Percentiles rank a stretch among this genome's conserved stretches.
Conservation (phyloP, 2,797 vertebrate species). For the Dicrostonyx torquatus region DNA sequence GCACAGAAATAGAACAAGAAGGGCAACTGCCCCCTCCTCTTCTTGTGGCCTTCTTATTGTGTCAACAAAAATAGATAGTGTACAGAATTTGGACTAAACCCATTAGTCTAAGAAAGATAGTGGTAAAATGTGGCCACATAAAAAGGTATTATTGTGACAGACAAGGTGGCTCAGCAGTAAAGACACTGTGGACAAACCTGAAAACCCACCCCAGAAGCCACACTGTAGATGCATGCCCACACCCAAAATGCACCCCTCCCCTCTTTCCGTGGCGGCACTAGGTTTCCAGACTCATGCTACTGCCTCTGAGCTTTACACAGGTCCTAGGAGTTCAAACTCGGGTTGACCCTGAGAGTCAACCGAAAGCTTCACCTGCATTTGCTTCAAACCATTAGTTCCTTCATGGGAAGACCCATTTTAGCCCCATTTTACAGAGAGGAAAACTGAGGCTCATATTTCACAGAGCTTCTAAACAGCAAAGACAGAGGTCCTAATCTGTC, state of each 20-base stretch:
- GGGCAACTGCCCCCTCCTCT: neutral
- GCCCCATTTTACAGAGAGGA: neutral
- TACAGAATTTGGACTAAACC: neutral
- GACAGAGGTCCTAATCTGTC: neutral
- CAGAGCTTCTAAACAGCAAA: neutral
- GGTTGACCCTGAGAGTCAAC: neutral
- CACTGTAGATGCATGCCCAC: too few relatives aligned
- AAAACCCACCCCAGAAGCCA: too few relatives aligned
- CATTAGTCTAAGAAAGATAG: neutral
- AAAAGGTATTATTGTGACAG: neutral
- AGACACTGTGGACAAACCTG: neutral
- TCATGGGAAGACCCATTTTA: neutral
- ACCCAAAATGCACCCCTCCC: neutral
- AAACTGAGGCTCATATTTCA: neutral
- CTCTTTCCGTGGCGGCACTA: neutral
- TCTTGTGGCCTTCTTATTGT: neutral
- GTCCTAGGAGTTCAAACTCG: neutral
- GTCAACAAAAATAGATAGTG: conserved; percentile 18
- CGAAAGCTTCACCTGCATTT: neutral
- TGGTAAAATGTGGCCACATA: neutral
- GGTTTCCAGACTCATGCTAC: neutral
- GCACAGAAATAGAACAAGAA: neutral
- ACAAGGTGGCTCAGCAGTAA: neutral
- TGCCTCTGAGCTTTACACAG: neutral
- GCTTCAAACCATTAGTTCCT: neutral